Evolutionary conservation across 2,797 vertebrate genomes (phyloP).

Genomic region (Sebastes steindachneri): DNA sequence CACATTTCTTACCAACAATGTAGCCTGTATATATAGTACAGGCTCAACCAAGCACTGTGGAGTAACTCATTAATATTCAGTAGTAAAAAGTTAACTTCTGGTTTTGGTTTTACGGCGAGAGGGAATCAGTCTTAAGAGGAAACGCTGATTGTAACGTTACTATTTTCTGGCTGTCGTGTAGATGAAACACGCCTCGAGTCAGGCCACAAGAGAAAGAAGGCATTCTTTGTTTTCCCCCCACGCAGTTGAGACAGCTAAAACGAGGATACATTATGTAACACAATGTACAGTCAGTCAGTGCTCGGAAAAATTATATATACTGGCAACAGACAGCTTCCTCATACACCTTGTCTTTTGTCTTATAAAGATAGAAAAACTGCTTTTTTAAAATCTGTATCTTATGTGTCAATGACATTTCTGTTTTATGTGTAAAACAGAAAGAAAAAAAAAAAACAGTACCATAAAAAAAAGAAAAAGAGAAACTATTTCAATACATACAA

Average conservation of each 20-base stretch:
- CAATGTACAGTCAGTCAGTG: not conserved
- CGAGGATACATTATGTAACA: slow-evolving; percentile 15
- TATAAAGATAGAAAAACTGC: not conserved
- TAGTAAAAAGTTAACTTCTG: not conserved
- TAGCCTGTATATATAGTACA: not conserved
- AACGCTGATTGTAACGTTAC: not conserved
- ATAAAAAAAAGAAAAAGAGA: not conserved
- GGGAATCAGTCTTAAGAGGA: not conserved
- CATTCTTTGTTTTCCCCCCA: slow-evolving; percentile 14
- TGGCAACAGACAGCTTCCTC: not conserved
- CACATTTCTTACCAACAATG: not conserved
- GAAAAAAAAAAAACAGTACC: not conserved
- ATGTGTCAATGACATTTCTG: not conserved
- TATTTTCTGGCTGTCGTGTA: slow-evolving; percentile 4
- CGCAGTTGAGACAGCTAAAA: slow-evolving; percentile 35
- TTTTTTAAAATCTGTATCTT: not conserved
- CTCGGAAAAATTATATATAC: not conserved
- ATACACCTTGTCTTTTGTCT: not conserved
- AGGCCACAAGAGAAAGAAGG: slow-evolving; percentile 28
- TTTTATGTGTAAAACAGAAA: slow-evolving; percentile 2
- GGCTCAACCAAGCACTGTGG: not conserved
- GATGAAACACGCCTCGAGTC: slow-evolving; percentile 19
- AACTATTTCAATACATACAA: not conserved
- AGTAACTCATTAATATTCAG: not conserved
- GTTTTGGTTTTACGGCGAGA: slow-evolving; percentile 33